phyloP scores from a whole-genome alignment of 2,113 vertebrate species.

The Thermophis baileyi region DNA sequence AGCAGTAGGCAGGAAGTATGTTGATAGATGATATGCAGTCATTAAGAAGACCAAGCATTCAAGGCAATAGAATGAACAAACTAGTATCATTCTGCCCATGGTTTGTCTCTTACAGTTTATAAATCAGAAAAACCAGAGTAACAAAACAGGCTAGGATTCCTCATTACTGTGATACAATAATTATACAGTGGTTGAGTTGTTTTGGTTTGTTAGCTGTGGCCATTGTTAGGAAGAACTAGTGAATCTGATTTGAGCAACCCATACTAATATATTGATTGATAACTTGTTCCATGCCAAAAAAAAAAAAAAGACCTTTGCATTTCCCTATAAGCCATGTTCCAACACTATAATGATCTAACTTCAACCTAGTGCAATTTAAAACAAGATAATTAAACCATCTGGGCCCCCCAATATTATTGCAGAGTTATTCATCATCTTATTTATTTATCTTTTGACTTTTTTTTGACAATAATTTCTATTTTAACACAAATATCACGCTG shows the following conservation, averaged over 20 bases:
- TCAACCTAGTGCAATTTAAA: neutral
- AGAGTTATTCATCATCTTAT: neutral
- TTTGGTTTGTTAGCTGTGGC: neutral
- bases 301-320: neutral
- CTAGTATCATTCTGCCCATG: neutral
- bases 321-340: neutral
- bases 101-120: neutral
- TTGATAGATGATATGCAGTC: neutral
- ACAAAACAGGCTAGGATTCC: neutral
- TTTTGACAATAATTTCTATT: neutral
- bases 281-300: neutral
- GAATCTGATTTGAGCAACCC: neutral
- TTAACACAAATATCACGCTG: neutral
- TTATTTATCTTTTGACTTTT: neutral
- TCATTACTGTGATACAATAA: neutral
- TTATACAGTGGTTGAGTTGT: neutral
- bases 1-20: neutral
- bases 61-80: neutral
- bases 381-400: neutral
- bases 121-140: neutral
- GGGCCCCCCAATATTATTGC: neutral
- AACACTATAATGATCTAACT: neutral
- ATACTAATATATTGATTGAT: neutral
- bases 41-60: neutral
- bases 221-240: neutral